Evolutionary conservation across 1,140 invertebrate genomes (phyloP).

Genomic region (Drosophila kepulauana): DNA sequence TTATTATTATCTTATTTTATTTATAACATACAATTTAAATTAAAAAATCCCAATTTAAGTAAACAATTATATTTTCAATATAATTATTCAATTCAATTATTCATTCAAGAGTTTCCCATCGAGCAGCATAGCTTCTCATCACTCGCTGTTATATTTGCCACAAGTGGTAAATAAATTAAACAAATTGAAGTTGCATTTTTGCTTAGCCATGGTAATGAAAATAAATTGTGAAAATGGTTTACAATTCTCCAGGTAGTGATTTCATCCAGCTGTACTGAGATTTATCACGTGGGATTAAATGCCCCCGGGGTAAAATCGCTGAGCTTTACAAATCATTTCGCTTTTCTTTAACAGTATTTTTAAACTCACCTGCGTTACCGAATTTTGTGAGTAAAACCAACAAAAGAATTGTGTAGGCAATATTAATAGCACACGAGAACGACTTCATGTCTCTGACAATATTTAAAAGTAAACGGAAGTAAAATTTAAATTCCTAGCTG

Average conservation of each 20-base stretch:
- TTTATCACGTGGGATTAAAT: conserved; percentile 39
- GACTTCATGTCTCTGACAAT: conserved; percentile 63
- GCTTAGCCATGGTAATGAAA: conserved; percentile 16
- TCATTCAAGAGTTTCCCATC: too few species aligned
- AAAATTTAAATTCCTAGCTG: not conserved
- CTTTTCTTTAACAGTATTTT: not conserved
- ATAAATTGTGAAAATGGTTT: conserved; percentile 24
- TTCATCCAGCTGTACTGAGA: conserved; percentile 12
- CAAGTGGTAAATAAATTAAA: not conserved
- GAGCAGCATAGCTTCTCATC: too few species aligned
- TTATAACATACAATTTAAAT: too few species aligned
- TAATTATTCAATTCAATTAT: too few species aligned
- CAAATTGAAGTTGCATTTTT: not conserved
- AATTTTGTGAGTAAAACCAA: conserved; percentile 60
- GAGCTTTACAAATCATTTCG: conserved; percentile 28
- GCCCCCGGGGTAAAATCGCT: not conserved
- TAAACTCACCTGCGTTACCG: conserved; percentile 67
- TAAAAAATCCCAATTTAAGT: too few species aligned
- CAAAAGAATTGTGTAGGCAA: conserved; percentile 55
- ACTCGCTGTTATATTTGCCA: not conserved
- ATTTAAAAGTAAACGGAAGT: not conserved
- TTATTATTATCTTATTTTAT: too few species aligned
- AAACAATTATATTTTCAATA: too few species aligned
- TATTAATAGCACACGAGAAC: conserved; percentile 44
- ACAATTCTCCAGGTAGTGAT: not conserved